Percentiles rank a stretch among this genome's conserved stretches.
phyloP scores from a whole-genome alignment of 2,113 vertebrate species.

The Oxyruncus cristatus region DNA sequence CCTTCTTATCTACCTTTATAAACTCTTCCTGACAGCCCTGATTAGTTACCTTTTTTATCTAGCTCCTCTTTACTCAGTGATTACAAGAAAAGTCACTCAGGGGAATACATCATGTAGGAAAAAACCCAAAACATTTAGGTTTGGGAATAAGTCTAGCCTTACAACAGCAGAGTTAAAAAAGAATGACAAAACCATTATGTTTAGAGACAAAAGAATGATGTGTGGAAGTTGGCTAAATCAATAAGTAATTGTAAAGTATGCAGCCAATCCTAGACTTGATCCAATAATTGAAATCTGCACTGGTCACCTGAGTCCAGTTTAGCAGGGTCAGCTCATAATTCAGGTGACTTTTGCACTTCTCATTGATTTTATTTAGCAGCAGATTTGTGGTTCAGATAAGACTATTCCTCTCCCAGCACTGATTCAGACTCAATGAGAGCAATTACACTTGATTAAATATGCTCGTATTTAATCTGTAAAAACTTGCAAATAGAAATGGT shows the following conservation, averaged over 20 bases:
- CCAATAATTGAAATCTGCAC: conserved; percentile 9
- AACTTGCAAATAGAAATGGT: background rate
- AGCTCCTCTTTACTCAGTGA: background rate
- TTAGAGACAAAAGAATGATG: conserved; percentile 36
- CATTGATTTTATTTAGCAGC: conserved; percentile 45
- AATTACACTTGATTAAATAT: background rate
- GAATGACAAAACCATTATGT: background rate
- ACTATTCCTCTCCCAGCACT: background rate
- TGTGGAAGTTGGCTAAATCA: conserved; percentile 16
- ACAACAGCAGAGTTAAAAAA: background rate
- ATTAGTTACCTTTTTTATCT: background rate
- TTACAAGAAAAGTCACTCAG: background rate
- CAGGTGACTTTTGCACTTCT: conserved; percentile 1
- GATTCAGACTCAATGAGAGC: background rate
- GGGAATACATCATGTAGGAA: background rate
- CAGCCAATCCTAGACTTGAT: background rate
- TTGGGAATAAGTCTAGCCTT: background rate
- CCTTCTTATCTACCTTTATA: background rate
- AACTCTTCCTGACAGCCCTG: background rate
- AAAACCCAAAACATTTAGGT: background rate
- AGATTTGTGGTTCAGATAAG: conserved; percentile 20
- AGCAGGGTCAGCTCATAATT: conserved; percentile 24
- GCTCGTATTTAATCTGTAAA: background rate
- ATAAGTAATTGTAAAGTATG: conserved; percentile 42
- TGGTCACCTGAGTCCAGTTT: conserved; percentile 18